Base-by-base conservation (phyloP, 2,797 vertebrate species). In the Chromobotia macracanthus region DNA sequence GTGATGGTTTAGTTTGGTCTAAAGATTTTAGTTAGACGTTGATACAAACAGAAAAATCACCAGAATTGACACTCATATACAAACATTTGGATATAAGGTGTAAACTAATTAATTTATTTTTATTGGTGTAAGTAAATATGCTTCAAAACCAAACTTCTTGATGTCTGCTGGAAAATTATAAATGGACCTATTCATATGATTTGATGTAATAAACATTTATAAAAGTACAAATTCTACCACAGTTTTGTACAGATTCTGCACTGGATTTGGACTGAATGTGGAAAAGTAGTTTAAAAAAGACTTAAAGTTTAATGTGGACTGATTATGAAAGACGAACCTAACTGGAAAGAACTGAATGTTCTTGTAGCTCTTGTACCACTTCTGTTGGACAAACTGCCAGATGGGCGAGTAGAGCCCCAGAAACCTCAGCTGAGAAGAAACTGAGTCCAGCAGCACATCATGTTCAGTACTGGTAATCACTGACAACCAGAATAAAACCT, bases 101-200 rank as follows among this genome's bases (percentile, higher is more conserved):
- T 71, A 72, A 58, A 78, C 70, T 51, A 55, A 70, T 18, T 11
- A 63, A 70, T 66, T 76, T 3, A 46, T 19, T 79, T 78, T 83
- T 56, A 81, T 81, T 18, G 67, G 44, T 83, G 76, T 81, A 79
- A 85, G 75, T 85, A 85, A 85, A 85, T 61, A 65, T 6, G 15
- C 67, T 75, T 83, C 7, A 70, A 76, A 72, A 60, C 28, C 23
- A 55, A 46, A 50, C 16, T 2, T 70, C 25, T 58, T 28, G 50
- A 55, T 79, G 23, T 46, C 63, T 35, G 48, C 28, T 60, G 23
- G 21, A 60, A 60, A 60, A 19, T 1, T 7, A 1, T 60, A 23
- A 60, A 28, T 60, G 13, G 58, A 28, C 3, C 58, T 6, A 15
- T 60, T 60, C 58, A 60, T 15, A 61, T 13, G 58, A 28, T 61